Percentiles rank a stretch among this genome's conserved stretches.
Conservation (phyloP, 1,140 invertebrate species). For the Yoshiicerus persimilis region DNA sequence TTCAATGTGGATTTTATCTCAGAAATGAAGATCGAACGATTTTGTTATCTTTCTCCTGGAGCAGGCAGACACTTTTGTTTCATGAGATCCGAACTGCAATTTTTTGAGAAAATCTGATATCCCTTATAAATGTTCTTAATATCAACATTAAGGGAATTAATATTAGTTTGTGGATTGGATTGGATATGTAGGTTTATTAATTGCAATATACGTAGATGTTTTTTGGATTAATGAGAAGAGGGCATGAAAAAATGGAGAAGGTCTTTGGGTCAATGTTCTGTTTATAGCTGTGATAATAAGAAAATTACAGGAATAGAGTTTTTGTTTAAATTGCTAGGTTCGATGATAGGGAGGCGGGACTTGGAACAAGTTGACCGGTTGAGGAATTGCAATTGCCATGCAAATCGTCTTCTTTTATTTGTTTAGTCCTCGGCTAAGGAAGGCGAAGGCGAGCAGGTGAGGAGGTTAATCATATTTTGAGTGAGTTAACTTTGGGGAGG, state of each 20-base stretch:
- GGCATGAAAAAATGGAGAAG: not conserved
- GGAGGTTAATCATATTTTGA: conserved; percentile 3
- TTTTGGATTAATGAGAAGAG: not conserved
- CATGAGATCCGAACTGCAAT: no score
- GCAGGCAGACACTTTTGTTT: no score
- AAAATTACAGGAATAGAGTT: conserved; percentile 28
- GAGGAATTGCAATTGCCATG: not conserved
- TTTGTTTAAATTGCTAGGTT: conserved; percentile 7
- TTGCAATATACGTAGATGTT: not conserved
- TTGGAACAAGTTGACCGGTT: not conserved
- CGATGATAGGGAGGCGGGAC: not conserved
- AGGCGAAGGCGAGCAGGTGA: not conserved
- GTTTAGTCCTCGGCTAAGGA: not conserved
- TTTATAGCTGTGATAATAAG: conserved; percentile 18
- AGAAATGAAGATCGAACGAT: not conserved
- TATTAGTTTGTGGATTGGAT: no score
- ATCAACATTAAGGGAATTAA: no score
- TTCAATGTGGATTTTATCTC: not conserved
- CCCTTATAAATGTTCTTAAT: no score
- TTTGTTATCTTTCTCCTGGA: no score
- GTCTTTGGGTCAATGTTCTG: conserved; percentile 8
- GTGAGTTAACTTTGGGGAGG: conserved; percentile 8
- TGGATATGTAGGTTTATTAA: not conserved
- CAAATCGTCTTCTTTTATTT: not conserved
- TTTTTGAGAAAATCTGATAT: no score